These are phyloP conservation scores for Dissostichus mawsoni DNA, from an alignment of 2,113 vertebrate species.

Conservation along the genomic window DNA sequence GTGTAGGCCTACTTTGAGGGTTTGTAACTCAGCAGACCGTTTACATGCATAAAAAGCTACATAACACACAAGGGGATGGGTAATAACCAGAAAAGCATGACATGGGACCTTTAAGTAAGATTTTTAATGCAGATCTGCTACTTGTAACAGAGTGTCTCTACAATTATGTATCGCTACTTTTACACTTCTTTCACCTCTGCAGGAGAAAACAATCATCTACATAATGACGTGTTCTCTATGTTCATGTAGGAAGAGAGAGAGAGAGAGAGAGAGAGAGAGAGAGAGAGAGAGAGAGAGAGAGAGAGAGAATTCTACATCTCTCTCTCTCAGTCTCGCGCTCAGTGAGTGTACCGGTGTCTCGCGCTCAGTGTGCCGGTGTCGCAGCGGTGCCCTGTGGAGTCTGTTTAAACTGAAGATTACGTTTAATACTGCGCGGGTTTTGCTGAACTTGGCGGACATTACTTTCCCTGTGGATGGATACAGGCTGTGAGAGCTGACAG, in stretches of 20 bases:
- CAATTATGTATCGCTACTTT: too few species aligned
- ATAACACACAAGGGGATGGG: too few species aligned
- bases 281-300: not conserved
- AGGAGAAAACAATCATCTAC: not conserved
- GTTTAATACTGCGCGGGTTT: not conserved
- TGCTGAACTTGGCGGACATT: not conserved
- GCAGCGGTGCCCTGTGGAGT: not conserved
- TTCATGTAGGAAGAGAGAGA: not conserved
- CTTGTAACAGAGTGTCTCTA: too few species aligned
- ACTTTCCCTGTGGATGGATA: conserved; percentile 9
- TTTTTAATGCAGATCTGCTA: too few species aligned
- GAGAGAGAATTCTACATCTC: not conserved
- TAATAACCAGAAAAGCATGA: too few species aligned
- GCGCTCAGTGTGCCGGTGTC: not conserved
- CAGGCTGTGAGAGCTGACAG: not conserved
- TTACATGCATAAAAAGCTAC: too few species aligned
- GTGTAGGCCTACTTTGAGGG: too few species aligned
- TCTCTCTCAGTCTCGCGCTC: not conserved
- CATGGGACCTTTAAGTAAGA: too few species aligned
- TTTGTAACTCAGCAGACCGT: too few species aligned
- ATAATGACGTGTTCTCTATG: not conserved
- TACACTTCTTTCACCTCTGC: not conserved
- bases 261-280: not conserved
- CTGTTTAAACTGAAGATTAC: not conserved
- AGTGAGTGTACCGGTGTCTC: not conserved